Evolutionary conservation across 2,888 invertebrate species (phyloP), one percentile per base, ranked within the genome.

Genomic region (Creontiades dilutus): DNA sequence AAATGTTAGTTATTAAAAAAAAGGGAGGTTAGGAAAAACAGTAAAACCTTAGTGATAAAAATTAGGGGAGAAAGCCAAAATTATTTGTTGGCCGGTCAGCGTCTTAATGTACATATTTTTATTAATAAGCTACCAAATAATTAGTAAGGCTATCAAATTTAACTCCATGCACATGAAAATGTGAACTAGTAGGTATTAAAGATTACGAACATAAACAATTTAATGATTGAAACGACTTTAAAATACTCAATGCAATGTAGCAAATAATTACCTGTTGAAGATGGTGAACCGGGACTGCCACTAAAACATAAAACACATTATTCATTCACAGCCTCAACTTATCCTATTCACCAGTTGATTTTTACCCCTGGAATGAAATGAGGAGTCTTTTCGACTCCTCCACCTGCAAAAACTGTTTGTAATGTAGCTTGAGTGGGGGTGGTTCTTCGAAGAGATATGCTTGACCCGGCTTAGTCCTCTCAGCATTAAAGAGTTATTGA

Each of bases 201-300:
- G 57, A 68, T 68, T 68, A 68, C 4, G 27, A 68, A 68, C 68
- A 68, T 23, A 23, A 27, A 68, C 19, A 23, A 61, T 3, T 68
- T 68, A 61, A 12, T 68, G 1, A 68, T 68, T 68, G 19, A 23
- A 23, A 68, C 23, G 23, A 68, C 9, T 23, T 23, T 68, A 0
- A 68, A 27, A 68, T 23, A 27, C 12, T 4, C 0, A 23, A 23
- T 23, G 23, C 9, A 2, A 68, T 86, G 68, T 82, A 90, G 68
- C 14, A 84, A 61, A 90, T 57, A 84, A 90, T 61, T 82, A 92
- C 92, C 92, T 90, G 91, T 90, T 46, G 91, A 90, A 13, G 91
- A 90, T 5, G 92, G 91, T 19, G 92, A 92, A 27, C 91, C 92
- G 75, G 91, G 91, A 61, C 91, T 90, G 89, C 90, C 91, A 75